Percentiles rank a stretch among this genome's conserved stretches.
Evolutionary conservation across 1,140 invertebrate species (phyloP).

Genomic region (Lysiphlebus fabarum): DNA sequence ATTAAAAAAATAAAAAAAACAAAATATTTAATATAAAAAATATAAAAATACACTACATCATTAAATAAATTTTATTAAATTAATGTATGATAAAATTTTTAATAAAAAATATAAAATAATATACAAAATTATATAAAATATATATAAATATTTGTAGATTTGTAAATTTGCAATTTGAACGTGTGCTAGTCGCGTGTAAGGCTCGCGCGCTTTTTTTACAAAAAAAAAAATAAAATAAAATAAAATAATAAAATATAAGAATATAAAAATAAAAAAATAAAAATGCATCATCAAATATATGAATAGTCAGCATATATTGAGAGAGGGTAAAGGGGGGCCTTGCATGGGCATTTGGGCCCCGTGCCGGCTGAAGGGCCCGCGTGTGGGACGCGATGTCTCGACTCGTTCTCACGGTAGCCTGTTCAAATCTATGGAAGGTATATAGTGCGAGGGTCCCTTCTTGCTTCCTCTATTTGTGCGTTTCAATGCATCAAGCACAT

Average conservation of each 20-base stretch:
- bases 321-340: neutral
- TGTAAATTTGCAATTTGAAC: slow-evolving; percentile 11
- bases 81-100: no score
- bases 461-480: slow-evolving; percentile 30
- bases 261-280: no score
- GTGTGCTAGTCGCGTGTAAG: slow-evolving; percentile 34
- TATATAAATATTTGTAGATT: no score
- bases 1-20: no score
- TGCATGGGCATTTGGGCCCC: slow-evolving; percentile 23
- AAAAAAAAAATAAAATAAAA: no score
- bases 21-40: no score
- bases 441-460: slow-evolving; percentile 17
- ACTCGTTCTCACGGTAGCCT: slow-evolving; percentile 36
- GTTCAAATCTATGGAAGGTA: slow-evolving; percentile 12
- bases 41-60: no score
- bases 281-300: slow-evolving; percentile 1
- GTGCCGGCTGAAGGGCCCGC: slow-evolving; percentile 34
- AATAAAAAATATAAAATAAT: no score
- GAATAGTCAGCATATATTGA: neutral
- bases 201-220: slow-evolving; percentile 28
- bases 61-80: no score
- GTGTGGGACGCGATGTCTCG: slow-evolving; percentile 33
- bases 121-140: no score
- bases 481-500: slow-evolving; percentile 22
- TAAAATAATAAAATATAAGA: no score